Evolutionary conservation across 2,888 invertebrate genomes (phyloP), one percentile per base, ranked within the genome.

Genomic region (Conchocele bisecta): DNA sequence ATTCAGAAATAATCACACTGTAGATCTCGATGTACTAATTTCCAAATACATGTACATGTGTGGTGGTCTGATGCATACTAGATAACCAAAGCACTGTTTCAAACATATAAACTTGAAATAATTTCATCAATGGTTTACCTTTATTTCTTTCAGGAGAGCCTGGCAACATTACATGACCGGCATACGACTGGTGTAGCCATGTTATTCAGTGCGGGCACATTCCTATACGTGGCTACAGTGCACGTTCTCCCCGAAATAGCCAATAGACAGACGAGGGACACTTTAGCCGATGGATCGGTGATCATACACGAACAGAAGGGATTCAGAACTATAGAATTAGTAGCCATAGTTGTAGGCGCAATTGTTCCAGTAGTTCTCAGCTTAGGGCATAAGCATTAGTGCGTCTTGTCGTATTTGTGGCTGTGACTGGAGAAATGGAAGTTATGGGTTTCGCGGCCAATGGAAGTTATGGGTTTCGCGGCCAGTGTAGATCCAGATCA

Each of bases 131-230:
- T n/a, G n/a, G 22, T 42, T 31, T 61, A n/a, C 63, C 31, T 46
- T 66, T 60, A 73, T 76, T 66, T 68, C 71, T 91, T 92, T 28
- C 94, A 98, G 93, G 96, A 97, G 90, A 96, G 96, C 84, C 97
- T 98, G 89, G 97, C 97, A 91, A 95, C 95, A 0, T 91, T 98
- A 3, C 95, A 95, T 81, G 95, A 95, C 9, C 94, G 97, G 51
- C 97, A 98, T 89, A 97, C 97, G 1, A 99, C 99, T 28, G 99
- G 97, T 91, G 94, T 99, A 68, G 98, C 99, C 0, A 98, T 99
- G 98, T 92, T 99, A 35, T 99, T 99, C 92, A 98, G 98, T 44
- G 99, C 98, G 0, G 99, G 99, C 0, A 99, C 99, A 15, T 99
- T 99, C 92, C 93, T 99, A 0, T 99, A 99, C 90, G 99, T 99